phyloP scores from a whole-genome alignment of 2,888 invertebrate species.

The Pheosia gnoma region DNA sequence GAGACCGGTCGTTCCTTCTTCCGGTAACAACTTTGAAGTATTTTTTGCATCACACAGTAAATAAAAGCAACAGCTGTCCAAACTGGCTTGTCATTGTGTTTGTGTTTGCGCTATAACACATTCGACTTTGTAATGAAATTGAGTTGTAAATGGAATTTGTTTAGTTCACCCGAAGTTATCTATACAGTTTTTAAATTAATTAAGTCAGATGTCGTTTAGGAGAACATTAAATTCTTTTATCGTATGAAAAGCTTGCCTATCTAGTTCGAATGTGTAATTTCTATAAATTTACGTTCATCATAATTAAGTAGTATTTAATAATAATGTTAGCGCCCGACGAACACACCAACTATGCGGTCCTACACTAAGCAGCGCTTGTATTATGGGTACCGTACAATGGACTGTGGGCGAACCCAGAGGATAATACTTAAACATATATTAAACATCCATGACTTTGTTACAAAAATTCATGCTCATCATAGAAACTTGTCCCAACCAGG shows the following conservation, averaged over 20 bases:
- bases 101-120: not conserved
- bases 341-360: too few relatives aligned
- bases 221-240: not conserved
- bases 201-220: not conserved
- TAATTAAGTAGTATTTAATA: not conserved
- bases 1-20: conserved; percentile 24
- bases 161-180: not conserved
- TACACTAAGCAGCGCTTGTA: too few relatives aligned
- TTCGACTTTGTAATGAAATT: too few relatives aligned
- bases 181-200: not conserved
- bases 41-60: conserved; percentile 29
- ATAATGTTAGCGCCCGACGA: too few relatives aligned
- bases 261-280: not conserved
- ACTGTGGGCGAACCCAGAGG: too few relatives aligned
- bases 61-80: conserved; percentile 17
- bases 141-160: conserved; percentile 6
- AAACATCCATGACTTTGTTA: too few relatives aligned
- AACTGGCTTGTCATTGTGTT: conserved; percentile 9
- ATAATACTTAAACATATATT: too few relatives aligned
- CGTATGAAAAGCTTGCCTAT: too few relatives aligned
- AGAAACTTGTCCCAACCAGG: too few relatives aligned
- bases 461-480: too few relatives aligned
- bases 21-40: conserved; percentile 25
- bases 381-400: too few relatives aligned
- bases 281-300: not conserved